Base-by-base conservation (phyloP, 2,888 invertebrate species). In the Aleiodes leptofemur region DNA sequence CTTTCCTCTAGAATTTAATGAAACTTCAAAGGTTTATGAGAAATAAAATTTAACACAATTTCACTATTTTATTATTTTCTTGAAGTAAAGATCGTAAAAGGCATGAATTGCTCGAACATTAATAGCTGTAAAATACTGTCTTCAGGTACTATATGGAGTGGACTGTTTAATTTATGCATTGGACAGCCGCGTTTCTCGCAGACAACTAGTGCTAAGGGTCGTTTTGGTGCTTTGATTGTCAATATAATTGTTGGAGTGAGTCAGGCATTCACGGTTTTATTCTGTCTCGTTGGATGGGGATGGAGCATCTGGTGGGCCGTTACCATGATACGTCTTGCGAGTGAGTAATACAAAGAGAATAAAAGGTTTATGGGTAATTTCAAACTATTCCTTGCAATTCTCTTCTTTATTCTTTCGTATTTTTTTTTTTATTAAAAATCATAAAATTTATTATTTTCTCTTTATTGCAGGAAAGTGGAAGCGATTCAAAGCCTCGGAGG, bases 241-340 rank as follows among this genome's bases (percentile, higher is more conserved):
- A 96, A 98, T 90, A 90, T 95, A 50, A 90, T 97, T 81, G 96
- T 98, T 74, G 98, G 97, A 0, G 91, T 95, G 73, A 94, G 96
- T 16, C 98, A 98, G 90, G 91, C 97, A 83, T 97, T 98, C 91
- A 98, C 98, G 31, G 96, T 98, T 71, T 92, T 98, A 72, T 98
- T 98, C 91, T 95, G 98, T 86, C 93, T 97, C 71, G 97, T 97
- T 55, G 96, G 98, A 16, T 98, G 98, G 98, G 98, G 98, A 82
- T 98, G 98, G 98, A 97, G 97, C 77, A 95, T 98, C 79, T 97
- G 97, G 94, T 98, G 98, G 98, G 98, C 98, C 3, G 94, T 97
- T 81, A 96, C 97, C 85, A 96, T 98, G 94, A 90, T 98, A 78
- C 94, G 94, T 86, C 93, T 96, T 84, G 95, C 98, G 78, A 94